Conservation (phyloP, 1,140 invertebrate species). For the Hylyphantes graminicola region DNA sequence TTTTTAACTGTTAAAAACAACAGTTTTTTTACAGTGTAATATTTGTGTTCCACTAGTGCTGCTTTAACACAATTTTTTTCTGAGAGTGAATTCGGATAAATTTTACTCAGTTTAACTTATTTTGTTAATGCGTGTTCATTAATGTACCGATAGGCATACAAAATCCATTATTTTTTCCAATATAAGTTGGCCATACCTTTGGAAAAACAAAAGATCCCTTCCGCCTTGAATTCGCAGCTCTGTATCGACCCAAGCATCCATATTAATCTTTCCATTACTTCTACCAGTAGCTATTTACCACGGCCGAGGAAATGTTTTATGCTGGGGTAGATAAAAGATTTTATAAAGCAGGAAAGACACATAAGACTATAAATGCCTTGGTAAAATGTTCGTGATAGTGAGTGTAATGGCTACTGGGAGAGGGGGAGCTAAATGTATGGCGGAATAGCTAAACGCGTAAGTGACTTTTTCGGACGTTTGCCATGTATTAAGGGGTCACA, state of each 20-base stretch:
- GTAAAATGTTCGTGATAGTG: conserved; percentile 6
- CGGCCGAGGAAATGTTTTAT: conserved; percentile 27
- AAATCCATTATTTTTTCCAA: no score
- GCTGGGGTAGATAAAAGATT: background rate
- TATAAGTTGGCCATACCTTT: no score
- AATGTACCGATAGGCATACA: no score
- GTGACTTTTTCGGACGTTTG: background rate
- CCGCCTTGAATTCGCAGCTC: background rate
- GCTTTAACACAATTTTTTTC: no score
- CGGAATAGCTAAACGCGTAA: conserved; percentile 5
- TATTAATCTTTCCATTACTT: conserved; percentile 39
- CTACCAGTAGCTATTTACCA: conserved; percentile 2
- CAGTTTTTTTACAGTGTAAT: no score
- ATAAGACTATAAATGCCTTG: background rate
- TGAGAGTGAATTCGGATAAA: no score
- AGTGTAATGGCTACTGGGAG: background rate
- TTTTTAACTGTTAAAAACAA: no score
- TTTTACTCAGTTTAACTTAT: no score
- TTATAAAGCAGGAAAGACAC: background rate
- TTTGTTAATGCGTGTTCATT: no score
- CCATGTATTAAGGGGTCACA: background rate
- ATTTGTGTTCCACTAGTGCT: no score
- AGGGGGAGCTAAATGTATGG: background rate
- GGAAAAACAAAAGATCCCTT: no score
- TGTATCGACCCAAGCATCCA: background rate